Base-by-base conservation (phyloP, 2,113 vertebrate genomes). In the Catagonus wagneri region DNA sequence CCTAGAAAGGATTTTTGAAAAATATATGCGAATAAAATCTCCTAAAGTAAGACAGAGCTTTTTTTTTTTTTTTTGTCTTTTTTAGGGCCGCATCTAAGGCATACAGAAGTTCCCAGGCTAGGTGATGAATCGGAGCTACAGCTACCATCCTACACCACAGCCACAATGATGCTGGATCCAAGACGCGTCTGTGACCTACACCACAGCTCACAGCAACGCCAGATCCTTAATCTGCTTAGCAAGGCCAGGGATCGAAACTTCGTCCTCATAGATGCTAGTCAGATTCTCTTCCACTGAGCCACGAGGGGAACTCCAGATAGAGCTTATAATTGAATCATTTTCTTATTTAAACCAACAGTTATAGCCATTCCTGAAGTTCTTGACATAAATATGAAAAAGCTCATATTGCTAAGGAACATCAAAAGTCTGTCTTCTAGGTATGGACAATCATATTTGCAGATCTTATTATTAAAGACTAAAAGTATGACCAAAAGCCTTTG, bases 261-360 rank as follows among this genome's bases (percentile, higher is more conserved):
- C 8, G 44, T 44, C 44, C 44, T 44, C 44, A 44, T 44, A 44
- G 44, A 44, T 44, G 44, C 44, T 44, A 44, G 44, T 44, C 44
- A 44, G 44, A 44, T 44, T 44, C 44, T 6, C 8, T 44, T 44
- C 44, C 8, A 8, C 44, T 44, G 44, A 44, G 44, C 44, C 44
- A 44, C 44, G 8, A 44, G 4, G 8, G 44, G 44, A 44, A 44
- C 44, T 44, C 44, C 44, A 44, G 44, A 79, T 0, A 36, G n/a
- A 79, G 12, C n/a, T 94, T 96, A 76, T n/a, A 93, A 72, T 5
- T 75, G 11, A 94, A 81, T 16, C 5, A 15, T 89, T 89, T 88
- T 93, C 54, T 56, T 95, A 19, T 83, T 72, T 83, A 93, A 96
- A 80, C 7, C 68, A 92, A 83, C 4, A 81, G 29, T 85, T 68